Conservation (phyloP, 2,888 invertebrate species). For the Macrophya annulata region DNA sequence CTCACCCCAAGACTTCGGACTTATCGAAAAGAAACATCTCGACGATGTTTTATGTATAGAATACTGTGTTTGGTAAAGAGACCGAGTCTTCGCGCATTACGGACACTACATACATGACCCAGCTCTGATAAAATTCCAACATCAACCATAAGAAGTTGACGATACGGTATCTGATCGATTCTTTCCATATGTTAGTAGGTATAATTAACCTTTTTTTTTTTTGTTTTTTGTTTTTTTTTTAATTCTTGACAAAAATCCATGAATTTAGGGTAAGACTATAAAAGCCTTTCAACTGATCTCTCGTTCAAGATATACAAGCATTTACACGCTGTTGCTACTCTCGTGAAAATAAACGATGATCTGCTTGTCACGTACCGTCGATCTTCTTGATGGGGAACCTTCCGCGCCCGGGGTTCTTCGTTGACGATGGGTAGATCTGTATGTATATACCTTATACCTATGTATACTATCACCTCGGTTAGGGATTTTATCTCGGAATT, state of each 20-base stretch:
- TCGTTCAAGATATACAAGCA: not conserved
- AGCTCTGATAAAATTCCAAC: not conserved
- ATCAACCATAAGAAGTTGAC: not conserved
- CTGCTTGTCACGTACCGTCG: conserved; percentile 4
- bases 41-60: conserved; percentile 31
- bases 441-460: not conserved
- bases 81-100: conserved; percentile 34
- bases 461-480: not conserved
- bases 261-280: not conserved
- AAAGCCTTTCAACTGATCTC: not conserved
- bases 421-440: not conserved
- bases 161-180: conserved; percentile 6
- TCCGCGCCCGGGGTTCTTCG: conserved; percentile 13
- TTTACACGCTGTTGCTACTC: not conserved
- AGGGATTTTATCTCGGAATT: conserved; percentile 19
- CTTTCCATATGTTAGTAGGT: not conserved
- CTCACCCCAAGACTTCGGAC: not conserved
- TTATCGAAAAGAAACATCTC: conserved; percentile 32
- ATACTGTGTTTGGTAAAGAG: conserved; percentile 41
- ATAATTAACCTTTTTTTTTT: not conserved
- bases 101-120: not conserved
- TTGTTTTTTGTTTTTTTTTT: not conserved
- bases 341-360: conserved; percentile 8
- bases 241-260: not conserved
- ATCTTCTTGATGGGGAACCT: conserved; percentile 9